Base-by-base conservation (phyloP, 2,888 invertebrate species). In the Heteromyza rotundicornis region DNA sequence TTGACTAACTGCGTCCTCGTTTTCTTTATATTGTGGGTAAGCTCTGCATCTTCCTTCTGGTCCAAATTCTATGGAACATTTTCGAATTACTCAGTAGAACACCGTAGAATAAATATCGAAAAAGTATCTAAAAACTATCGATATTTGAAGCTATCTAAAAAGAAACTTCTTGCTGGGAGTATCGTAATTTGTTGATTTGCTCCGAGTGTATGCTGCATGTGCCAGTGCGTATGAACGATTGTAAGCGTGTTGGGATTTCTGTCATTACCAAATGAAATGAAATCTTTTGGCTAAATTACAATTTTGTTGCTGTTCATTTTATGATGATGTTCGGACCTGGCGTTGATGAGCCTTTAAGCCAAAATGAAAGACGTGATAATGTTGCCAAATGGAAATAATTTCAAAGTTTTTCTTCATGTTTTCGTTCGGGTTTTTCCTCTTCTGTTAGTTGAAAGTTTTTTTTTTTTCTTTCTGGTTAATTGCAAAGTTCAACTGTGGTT, bases 261-360 rank as follows among this genome's bases (percentile, higher is more conserved):
- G 23, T 57, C 57, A 49, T 56, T 56, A 56, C 56, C 47, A 56
- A 47, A 47, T 50, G 57, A 36, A 60, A 56, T 51, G 56, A 56
- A 57, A 57, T 49, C 50, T 55, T 60, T 51, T 53, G 27, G 47
- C 52, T 35, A 35, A 57, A 54, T 62, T 53, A 52, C 62, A 57
- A 57, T 57, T 47, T 24, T 35, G 23, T 57, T 40, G 23, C 23
- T 47, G 47, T 19, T 47, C 47, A 17, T 20, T 47, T 47, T 47
- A 47, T 47, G 47, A 73, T 76, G 73, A 76, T 74, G 73, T 69
- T 71, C 59, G 66, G 67, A 69, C 72, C 73, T 72, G 74, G 65
- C 74, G 70, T 74, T 75, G 74, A 73, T 77, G 76, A 77, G 78
- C 75, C 75, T 77, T 77, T 76, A 73, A 76, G 77, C 77, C 73